A percentile compares a stretch with the other conserved stretches of the same genome.
phyloP scores from a whole-genome alignment of 1,140 invertebrate genomes.

The Pogonus chalceus region DNA sequence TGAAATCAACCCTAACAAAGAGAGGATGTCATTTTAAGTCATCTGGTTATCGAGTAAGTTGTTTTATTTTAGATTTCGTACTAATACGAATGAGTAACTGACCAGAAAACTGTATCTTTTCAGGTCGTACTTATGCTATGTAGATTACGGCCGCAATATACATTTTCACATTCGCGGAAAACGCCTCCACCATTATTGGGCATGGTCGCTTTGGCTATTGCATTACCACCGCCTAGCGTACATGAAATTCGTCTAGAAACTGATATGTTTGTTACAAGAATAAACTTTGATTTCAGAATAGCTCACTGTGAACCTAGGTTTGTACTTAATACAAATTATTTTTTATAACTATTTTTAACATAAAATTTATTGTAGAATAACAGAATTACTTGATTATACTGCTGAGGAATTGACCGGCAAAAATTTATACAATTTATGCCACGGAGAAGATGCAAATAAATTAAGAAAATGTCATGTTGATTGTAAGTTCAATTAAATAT shows the following conservation, averaged over 20 bases:
- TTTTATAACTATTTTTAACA: constrained; percentile 5
- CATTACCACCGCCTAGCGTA: constrained; percentile 88
- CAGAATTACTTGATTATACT: constrained; percentile 84
- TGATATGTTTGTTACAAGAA: constrained; percentile 94
- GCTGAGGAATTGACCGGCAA: constrained; percentile 89
- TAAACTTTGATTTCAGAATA: constrained; percentile 92
- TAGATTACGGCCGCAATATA: constrained; percentile 81
- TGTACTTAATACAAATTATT: constrained; percentile 23
- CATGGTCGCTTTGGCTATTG: constrained; percentile 89
- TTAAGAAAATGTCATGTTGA: constrained; percentile 87
- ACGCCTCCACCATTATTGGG: constrained; percentile 76
- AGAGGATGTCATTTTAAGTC: constrained; percentile 96
- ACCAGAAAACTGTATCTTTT: no score
- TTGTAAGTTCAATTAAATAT: constrained; percentile 70
- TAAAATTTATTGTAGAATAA: constrained; percentile 54
- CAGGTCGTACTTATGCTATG: constrained; percentile 89
- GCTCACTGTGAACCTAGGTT: constrained; percentile 94
- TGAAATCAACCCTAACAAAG: constrained; percentile 97
- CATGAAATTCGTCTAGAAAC: constrained; percentile 92
- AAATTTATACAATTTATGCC: constrained; percentile 87
- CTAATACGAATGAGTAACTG: constrained; percentile 7
- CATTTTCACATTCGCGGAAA: constrained; percentile 80
- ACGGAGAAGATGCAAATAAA: constrained; percentile 89
- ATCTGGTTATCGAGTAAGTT: constrained; percentile 90
- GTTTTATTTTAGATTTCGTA: constrained; percentile 13